These are phyloP conservation scores for Oncorhynchus gorbuscha DNA, from an alignment of 2,113 vertebrate genomes.

Conservation along the genomic window DNA sequence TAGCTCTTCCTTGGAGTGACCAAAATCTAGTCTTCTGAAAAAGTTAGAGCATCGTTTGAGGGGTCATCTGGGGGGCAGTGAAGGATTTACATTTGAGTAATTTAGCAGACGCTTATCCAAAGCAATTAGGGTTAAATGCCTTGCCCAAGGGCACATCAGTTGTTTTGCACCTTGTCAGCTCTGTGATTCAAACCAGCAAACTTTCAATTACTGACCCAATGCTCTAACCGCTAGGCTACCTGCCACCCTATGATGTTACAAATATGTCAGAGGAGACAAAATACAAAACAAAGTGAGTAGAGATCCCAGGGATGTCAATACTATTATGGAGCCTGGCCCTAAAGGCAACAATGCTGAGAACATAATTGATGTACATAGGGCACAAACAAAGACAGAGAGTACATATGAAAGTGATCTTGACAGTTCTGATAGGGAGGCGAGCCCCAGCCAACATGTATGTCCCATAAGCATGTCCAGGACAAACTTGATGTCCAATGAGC, in stretches of 20 bases:
- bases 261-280: neutral
- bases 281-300: neutral
- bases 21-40: neutral
- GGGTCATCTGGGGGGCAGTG: neutral
- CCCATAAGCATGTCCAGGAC: neutral
- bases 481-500: neutral
- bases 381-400: neutral
- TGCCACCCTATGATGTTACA: neutral
- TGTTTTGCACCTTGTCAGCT: too few species aligned
- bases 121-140: too few species aligned
- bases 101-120: too few species aligned
- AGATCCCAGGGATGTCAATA: too few species aligned
- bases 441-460: neutral
- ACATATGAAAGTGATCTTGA: neutral
- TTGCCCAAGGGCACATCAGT: too few species aligned
- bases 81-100: neutral
- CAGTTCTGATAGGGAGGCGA: neutral
- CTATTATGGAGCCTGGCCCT: too few species aligned
- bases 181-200: too few species aligned
- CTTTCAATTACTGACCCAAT: too few species aligned
- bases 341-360: too few species aligned
- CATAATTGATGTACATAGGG: neutral
- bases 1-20: neutral
- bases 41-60: conserved; percentile 3
- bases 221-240: too few species aligned